Conservation (phyloP, 2,113 vertebrate species). For the Gnathonemus longibarbis region DNA sequence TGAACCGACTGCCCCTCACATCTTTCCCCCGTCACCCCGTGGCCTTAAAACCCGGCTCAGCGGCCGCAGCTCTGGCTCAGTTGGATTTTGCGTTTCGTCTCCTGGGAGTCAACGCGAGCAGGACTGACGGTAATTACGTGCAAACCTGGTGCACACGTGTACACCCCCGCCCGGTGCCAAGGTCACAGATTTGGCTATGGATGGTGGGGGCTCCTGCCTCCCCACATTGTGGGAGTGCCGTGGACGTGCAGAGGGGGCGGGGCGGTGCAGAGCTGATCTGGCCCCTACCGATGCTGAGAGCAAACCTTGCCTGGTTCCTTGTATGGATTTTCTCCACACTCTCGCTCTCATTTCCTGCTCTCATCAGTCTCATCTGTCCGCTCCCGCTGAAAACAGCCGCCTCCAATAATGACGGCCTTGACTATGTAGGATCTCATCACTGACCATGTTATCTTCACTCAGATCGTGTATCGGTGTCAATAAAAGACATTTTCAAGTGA, state of each 20-base stretch:
- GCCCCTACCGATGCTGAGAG: not conserved
- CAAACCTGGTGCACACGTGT: not conserved
- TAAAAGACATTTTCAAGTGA: not conserved
- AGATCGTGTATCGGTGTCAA: slow-evolving; percentile 14
- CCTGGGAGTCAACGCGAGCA: not conserved
- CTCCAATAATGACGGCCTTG: not conserved
- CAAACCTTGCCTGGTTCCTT: not conserved
- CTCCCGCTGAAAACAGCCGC: not conserved
- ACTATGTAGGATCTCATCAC: not conserved
- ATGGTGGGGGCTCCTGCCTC: not conserved
- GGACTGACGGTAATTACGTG: not conserved
- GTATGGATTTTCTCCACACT: not conserved
- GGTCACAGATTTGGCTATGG: not conserved
- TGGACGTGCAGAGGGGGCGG: not conserved
- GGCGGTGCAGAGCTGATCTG: not conserved
- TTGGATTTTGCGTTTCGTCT: not conserved
- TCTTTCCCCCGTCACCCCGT: not conserved
- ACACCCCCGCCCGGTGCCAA: not conserved
- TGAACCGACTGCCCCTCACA: not conserved
- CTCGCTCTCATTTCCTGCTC: not conserved
- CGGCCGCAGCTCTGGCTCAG: not conserved
- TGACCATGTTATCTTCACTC: not conserved
- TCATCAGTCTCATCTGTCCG: not conserved
- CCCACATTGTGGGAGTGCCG: not conserved
- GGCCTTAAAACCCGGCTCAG: not conserved